phyloP scores from a whole-genome alignment of 2,888 invertebrate species.

The Gandaritis pyraliata region DNA sequence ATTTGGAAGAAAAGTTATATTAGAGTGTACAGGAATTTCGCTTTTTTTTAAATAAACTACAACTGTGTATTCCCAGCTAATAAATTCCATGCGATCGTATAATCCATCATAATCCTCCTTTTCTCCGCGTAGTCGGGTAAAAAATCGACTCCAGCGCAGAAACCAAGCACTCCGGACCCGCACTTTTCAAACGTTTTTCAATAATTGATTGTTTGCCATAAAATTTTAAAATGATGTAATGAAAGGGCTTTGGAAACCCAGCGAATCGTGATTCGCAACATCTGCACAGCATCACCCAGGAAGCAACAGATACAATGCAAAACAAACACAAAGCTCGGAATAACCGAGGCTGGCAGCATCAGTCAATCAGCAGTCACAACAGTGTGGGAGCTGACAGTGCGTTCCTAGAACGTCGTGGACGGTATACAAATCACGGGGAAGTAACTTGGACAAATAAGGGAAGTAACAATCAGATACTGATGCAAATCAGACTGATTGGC shows the following conservation, averaged over 20 bases:
- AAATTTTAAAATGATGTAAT: neutral
- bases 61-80: too few relatives aligned
- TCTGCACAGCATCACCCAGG: slow-evolving; percentile 24
- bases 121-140: too few relatives aligned
- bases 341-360: slow-evolving; percentile 62
- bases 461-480: slow-evolving; percentile 26
- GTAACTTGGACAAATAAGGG: too few relatives aligned
- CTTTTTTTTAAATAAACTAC: too few relatives aligned
- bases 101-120: too few relatives aligned
- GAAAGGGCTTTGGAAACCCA: neutral
- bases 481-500: slow-evolving; percentile 14
- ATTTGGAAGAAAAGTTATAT: too few relatives aligned
- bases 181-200: too few relatives aligned
- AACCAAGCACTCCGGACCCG: too few relatives aligned
- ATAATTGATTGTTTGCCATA: too few relatives aligned
- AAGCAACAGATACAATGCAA: slow-evolving; percentile 40
- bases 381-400: slow-evolving; percentile 50
- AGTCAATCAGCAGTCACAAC: slow-evolving; percentile 81
- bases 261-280: slow-evolving; percentile 20
- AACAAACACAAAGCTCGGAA: slow-evolving; percentile 50
- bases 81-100: too few relatives aligned
- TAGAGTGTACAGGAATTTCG: too few relatives aligned
- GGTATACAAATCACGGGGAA: slow-evolving; percentile 29
- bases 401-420: slow-evolving; percentile 61
- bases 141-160: too few relatives aligned